Conservation (phyloP, 1,140 invertebrate genomes). For the Hestina assimilis region DNA sequence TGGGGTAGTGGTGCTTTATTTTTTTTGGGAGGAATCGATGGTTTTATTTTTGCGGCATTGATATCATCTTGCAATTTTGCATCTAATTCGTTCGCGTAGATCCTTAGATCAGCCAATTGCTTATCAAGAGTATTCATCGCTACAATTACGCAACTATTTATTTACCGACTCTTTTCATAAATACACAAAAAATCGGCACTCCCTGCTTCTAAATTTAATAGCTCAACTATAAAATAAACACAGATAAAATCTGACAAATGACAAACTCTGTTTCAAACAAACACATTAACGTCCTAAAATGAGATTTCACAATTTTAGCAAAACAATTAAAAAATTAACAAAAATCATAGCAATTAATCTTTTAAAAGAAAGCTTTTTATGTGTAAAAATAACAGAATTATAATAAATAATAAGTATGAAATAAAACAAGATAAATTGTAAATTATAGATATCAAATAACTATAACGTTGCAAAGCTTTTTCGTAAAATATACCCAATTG, state of each 20-base stretch:
- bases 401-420: too few relatives aligned
- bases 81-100: slow-evolving; percentile 77
- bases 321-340: too few relatives aligned
- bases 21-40: slow-evolving; percentile 72
- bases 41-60: slow-evolving; percentile 65
- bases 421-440: too few relatives aligned
- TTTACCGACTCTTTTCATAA: slow-evolving; percentile 6
- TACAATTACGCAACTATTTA: slow-evolving; percentile 4
- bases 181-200: slow-evolving; percentile 9
- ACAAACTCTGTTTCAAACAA: slow-evolving; percentile 2
- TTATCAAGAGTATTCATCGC: slow-evolving; percentile 78
- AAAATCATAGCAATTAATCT: too few relatives aligned
- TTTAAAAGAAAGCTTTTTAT: too few relatives aligned
- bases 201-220: slow-evolving; percentile 14
- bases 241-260: slow-evolving; percentile 14
- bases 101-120: slow-evolving; percentile 78
- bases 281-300: neutral
- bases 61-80: slow-evolving; percentile 77
- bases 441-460: too few relatives aligned
- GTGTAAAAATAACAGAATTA: too few relatives aligned
- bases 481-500: too few relatives aligned
- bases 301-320: neutral
- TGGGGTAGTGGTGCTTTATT: slow-evolving; percentile 63
- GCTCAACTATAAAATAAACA: slow-evolving; percentile 7
- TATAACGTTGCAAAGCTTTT: too few relatives aligned